Evolutionary conservation across 2,113 vertebrate species (phyloP), one percentile per base, ranked within the genome.

Genomic region (Anser cygnoides): DNA sequence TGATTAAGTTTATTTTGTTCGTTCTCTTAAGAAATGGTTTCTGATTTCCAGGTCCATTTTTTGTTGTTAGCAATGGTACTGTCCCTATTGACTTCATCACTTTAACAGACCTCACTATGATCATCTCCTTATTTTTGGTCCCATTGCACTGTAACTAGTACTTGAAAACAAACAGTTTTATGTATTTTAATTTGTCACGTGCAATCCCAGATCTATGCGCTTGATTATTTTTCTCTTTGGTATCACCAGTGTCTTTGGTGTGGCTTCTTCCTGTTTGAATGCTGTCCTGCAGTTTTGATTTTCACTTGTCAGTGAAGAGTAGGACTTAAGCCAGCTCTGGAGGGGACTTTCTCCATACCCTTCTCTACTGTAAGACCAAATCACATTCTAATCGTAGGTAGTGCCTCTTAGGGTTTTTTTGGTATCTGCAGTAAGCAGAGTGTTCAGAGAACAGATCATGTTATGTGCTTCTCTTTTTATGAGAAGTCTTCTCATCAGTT

Each of bases 71-170:
- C 83, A 92, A 63, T 74, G 79, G 37, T 68, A 46, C 44, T 21
- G 6, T 74, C 59, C 68, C 41, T 89, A 80, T 74, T 80, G 52
- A 67, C 86, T 95, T 87, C 86, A 63, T 77, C 22, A 5, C 50
- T 96, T 84, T 79, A 90, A 21, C 85, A 94, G 88, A 88, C 75
- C 59, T 90, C 80, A n/a, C 63, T 95, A 35, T 90, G 67, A 90
- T 85, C 74, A 41, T 87, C 33, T 58, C 71, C 7, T 59, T 54
- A 7, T 61, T 85, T 94, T 83, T 86, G 59, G 77, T 94, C 86
- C 71, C 63, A 12, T 29, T 90, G 67, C 59, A 31, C 66, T 31
- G 13, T 86, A 90, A 93, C 83, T 44, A 59, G 50, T 92, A 91
- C 77, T 80, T 41, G 73, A 96, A 92, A 88, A 74, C 71, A 95